A percentile compares a stretch with the other conserved stretches of the same genome.
phyloP scores from a whole-genome alignment of 2,797 vertebrate species.

The Poeciliopsis paucimaculata region DNA sequence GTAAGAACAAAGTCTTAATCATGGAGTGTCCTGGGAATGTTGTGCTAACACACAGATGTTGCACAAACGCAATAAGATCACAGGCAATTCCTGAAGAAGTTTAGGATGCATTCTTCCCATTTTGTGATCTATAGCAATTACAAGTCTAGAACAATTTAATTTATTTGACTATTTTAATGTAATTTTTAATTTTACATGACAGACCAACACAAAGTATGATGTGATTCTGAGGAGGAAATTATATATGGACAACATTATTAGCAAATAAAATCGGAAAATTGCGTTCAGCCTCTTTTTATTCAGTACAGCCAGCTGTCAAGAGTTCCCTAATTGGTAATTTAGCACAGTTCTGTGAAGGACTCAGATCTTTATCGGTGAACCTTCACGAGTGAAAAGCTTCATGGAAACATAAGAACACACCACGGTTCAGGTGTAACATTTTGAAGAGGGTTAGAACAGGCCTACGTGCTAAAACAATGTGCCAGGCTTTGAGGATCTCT shows the following conservation, averaged over 20 bases:
- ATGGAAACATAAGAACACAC: background rate
- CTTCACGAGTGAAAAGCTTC: background rate
- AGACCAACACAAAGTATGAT: background rate
- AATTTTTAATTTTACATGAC: background rate
- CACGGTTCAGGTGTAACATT: background rate
- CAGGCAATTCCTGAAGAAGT: background rate
- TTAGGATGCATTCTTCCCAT: background rate
- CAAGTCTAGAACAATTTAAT: background rate
- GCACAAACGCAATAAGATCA: slow-evolving; percentile 20
- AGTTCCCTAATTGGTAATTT: background rate
- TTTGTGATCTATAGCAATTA: background rate
- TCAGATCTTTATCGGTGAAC: background rate
- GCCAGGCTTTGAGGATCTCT: background rate
- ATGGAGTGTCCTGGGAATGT: slow-evolving; percentile 28
- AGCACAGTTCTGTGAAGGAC: background rate
- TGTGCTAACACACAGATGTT: slow-evolving; percentile 1
- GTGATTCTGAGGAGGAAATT: background rate
- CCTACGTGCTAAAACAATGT: background rate
- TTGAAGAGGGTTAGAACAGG: background rate
- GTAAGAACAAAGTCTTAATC: slow-evolving; percentile 48
- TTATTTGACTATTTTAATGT: background rate
- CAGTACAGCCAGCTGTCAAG: background rate
- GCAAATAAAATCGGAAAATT: background rate
- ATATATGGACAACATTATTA: background rate
- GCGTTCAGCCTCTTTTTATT: background rate